Conservation (phyloP, 2,113 vertebrate genomes). For the Chloroceryle aenea region DNA sequence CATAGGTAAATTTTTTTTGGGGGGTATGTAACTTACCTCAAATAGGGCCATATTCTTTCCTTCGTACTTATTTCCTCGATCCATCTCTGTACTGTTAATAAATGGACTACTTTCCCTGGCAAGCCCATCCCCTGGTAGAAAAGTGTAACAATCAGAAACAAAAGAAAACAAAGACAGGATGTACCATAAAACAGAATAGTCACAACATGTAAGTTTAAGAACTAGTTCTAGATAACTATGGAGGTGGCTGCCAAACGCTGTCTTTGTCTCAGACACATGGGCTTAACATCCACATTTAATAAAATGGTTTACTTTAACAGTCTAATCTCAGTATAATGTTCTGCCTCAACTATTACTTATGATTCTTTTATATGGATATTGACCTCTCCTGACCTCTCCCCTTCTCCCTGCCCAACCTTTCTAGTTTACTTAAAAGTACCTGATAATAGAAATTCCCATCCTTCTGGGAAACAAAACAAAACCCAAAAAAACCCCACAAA, state of each 20-base stretch:
- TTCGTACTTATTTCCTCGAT: conserved; percentile 83
- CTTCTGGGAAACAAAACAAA: background rate
- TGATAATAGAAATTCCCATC: background rate
- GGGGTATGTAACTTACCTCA: conserved; percentile 80
- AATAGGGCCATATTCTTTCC: conserved; percentile 98
- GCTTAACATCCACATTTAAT: background rate
- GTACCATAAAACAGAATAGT: background rate
- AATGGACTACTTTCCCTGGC: conserved; percentile 90
- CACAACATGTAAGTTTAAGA: background rate
- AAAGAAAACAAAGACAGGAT: background rate
- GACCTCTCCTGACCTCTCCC: background rate
- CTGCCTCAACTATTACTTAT: background rate
- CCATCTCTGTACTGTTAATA: conserved; percentile 82
- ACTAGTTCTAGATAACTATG: background rate
- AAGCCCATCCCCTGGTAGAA: conserved; percentile 83
- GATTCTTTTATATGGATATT: background rate
- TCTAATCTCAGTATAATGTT: background rate
- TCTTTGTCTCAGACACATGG: accelerated
- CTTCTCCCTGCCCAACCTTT: background rate
- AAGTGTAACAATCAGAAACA: conserved; percentile 8
- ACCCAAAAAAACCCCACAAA: too few species aligned
- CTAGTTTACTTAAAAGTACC: background rate
- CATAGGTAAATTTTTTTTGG: background rate
- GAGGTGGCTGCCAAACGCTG: background rate
- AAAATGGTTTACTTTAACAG: background rate